Base-by-base conservation (phyloP, 2,797 vertebrate species). In the Crocodylus rhombifer region DNA sequence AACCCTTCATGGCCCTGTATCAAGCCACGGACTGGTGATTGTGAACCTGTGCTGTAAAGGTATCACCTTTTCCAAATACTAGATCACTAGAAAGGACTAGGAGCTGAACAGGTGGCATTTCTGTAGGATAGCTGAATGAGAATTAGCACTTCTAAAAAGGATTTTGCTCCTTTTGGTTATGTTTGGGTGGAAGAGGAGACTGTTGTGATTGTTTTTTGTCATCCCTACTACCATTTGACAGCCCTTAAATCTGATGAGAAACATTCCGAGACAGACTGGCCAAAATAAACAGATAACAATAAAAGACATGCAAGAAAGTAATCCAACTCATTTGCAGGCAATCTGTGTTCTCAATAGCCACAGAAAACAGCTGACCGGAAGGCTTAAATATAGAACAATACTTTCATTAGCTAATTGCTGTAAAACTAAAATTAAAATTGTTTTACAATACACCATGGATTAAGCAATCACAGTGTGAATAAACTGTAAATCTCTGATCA, bases 91-190 rank as follows among this genome's bases (percentile, higher is more conserved):
- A 13, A 36, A 77, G 30, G 80, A 21, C 9, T 5, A 25, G 0
- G 17, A 33, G 42, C 30, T 20, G 28, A 25, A 79, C 56, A 14
- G 36, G 73, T 1, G 20, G 28, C n/a, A 15, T 28, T 14, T 64
- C 75, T 7, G 23, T 7, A 16, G 25, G 2, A 28, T 1, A 6
- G 51, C 10, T 4, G 17, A 36, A 16, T 0, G 1, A 67, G 62
- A 61, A 69, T n/a, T 69, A 3, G 25, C 65, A 7, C 0, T 1
- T 1, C 77, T 23, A 60, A 65, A 17, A 61, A 58, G 77, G 75
- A 56, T 56, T 61, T 14, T 60, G 58, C 75, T 86, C 33, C 4
- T 88, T 78, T 33, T 33, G 69, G 55, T 84, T 2, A 36, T 58
- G n/a, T 83, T 77, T 23, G 23, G 69, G 69, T 69, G 69, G 51